These are phyloP conservation scores for Corythoichthys intestinalis DNA, from an alignment of 2,113 vertebrate genomes.

Conservation along the genomic window DNA sequence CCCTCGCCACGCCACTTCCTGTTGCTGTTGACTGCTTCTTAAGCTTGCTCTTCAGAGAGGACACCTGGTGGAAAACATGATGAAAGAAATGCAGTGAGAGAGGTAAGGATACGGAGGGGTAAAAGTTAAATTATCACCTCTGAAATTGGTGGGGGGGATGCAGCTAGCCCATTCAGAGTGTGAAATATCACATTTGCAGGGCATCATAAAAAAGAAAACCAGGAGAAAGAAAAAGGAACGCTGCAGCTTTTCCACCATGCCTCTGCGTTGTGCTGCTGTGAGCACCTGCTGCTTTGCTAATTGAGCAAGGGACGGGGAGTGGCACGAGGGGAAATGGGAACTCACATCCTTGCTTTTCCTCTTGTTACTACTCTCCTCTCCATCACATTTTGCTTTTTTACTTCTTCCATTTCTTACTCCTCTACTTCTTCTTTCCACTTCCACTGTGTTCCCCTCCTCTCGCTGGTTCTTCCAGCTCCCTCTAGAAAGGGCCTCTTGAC, in stretches of 20 bases:
- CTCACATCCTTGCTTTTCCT: slow-evolving; percentile 58
- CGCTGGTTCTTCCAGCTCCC: slow-evolving; percentile 51
- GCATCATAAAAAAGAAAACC: slow-evolving; percentile 75
- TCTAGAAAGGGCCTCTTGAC: slow-evolving; percentile 78
- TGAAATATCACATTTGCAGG: slow-evolving; percentile 85
- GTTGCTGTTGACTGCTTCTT: slow-evolving; percentile 98
- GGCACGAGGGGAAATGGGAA: slow-evolving; percentile 52
- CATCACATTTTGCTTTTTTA: slow-evolving; percentile 33
- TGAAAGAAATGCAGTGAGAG: slow-evolving; percentile 24
- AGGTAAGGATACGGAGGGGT: slow-evolving; percentile 44
- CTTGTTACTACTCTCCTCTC: slow-evolving; percentile 57
- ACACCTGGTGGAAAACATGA: slow-evolving; percentile 80
- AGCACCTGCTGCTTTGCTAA: slow-evolving; percentile 96
- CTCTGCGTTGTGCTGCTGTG: slow-evolving; percentile 79
- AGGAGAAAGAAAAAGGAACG: slow-evolving; percentile 40
- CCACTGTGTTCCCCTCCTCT: slow-evolving; percentile 37
- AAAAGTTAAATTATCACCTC: slow-evolving; percentile 95
- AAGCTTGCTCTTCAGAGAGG: slow-evolving; percentile 92
- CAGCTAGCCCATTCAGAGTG: slow-evolving; percentile 84
- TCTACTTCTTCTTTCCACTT: slow-evolving; percentile 28
- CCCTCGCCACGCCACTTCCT: slow-evolving; percentile 86
- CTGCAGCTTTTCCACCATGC: slow-evolving; percentile 69
- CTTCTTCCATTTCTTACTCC: slow-evolving; percentile 37
- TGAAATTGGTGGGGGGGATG: slow-evolving; percentile 85
- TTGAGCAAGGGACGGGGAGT: slow-evolving; percentile 77